Percentiles rank a stretch among this genome's conserved stretches.
Conservation (phyloP, 2,797 vertebrate species). For the Scomberomorus guttatus region DNA sequence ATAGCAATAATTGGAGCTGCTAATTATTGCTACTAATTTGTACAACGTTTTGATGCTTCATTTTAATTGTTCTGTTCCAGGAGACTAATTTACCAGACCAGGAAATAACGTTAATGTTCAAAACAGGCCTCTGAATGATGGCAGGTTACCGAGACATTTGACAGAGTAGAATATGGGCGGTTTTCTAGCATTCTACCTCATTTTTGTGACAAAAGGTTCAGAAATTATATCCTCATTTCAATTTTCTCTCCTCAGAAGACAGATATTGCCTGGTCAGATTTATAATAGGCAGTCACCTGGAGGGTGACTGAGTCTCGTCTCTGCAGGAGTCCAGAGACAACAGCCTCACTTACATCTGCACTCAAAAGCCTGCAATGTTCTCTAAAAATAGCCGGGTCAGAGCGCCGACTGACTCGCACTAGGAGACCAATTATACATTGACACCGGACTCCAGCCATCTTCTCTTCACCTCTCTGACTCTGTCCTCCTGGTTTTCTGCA, state of each 20-base stretch:
- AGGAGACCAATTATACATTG: conserved; percentile 12
- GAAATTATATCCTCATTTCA: neutral
- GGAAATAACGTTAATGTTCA: no score
- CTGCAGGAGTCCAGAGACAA: conserved; percentile 19
- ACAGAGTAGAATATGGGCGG: no score
- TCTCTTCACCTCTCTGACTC: neutral
- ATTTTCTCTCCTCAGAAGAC: conserved; percentile 1
- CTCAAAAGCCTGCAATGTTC: neutral
- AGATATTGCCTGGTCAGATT: neutral
- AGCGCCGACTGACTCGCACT: neutral
- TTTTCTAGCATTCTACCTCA: neutral
- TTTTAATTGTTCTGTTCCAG: no score
- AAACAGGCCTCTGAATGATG: no score
- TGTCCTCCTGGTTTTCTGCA: no score
- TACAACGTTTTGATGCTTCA: no score
- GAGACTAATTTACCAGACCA: no score
- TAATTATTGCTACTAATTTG: no score
- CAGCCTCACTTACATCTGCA: conserved; percentile 21
- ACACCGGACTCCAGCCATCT: neutral
- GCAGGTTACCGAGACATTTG: no score
- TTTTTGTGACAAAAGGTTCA: neutral
- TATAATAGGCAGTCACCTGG: conserved; percentile 4
- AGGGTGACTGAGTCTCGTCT: neutral
- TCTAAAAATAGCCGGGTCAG: neutral
- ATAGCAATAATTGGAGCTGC: no score